phyloP scores from a whole-genome alignment of 2,113 vertebrate genomes.

The Sylvietta virens region DNA sequence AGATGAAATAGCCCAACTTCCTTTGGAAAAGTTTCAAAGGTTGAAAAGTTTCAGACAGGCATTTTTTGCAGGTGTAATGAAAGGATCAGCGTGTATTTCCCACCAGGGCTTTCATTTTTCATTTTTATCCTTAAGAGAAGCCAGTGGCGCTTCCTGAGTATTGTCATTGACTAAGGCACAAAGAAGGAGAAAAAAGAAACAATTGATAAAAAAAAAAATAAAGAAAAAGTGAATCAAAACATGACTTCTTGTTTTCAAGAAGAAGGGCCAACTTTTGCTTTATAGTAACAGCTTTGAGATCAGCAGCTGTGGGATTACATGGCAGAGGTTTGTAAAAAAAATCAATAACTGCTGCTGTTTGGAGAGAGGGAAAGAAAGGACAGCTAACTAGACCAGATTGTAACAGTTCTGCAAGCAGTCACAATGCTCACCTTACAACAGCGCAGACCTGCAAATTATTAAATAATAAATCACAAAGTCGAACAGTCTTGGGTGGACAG shows the following conservation, averaged over 20 bases:
- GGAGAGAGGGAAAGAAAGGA: slow-evolving; percentile 85
- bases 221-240: slow-evolving; percentile 70
- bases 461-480: slow-evolving; percentile 95
- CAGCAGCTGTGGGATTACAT: slow-evolving; percentile 77
- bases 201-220: slow-evolving; percentile 55
- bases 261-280: slow-evolving; percentile 80
- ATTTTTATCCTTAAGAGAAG: slow-evolving; percentile 67
- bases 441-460: slow-evolving; percentile 86
- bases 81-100: slow-evolving; percentile 66
- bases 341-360: slow-evolving; percentile 86
- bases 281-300: slow-evolving; percentile 81
- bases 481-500: slow-evolving; percentile 87
- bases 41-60: slow-evolving; percentile 62
- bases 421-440: slow-evolving; percentile 83
- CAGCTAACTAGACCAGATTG: slow-evolving; percentile 89
- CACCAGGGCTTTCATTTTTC: slow-evolving; percentile 64
- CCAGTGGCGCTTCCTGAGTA: slow-evolving; percentile 53
- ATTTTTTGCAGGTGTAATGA: slow-evolving; percentile 63
- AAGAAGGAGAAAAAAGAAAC: slow-evolving; percentile 61
- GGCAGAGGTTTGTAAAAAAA: slow-evolving; percentile 79
- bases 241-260: slow-evolving; percentile 74
- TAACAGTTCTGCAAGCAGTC: slow-evolving; percentile 86
- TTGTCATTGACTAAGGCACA: slow-evolving; percentile 65
- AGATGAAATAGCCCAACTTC: slow-evolving; percentile 56
- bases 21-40: slow-evolving; percentile 66